Evolutionary conservation across 2,113 vertebrate genomes (phyloP).

Genomic region (Pelecanus crispus): DNA sequence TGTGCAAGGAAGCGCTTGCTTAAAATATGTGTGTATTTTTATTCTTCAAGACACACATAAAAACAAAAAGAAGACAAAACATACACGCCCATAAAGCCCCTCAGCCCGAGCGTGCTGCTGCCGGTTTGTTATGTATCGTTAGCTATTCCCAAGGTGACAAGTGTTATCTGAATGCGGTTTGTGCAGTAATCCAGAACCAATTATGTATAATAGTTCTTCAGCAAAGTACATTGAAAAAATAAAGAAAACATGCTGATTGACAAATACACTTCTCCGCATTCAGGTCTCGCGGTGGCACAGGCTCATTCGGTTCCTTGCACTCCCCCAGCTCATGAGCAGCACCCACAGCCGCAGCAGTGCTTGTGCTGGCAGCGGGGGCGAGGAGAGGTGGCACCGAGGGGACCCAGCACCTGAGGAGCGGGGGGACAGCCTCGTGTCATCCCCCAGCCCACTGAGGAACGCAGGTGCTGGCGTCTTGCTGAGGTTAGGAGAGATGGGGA

Average conservation of each 20-base stretch:
- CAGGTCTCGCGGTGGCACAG: background rate
- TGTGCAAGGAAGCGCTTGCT: background rate
- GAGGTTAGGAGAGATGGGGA: background rate
- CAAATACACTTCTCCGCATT: background rate
- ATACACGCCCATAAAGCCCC: background rate
- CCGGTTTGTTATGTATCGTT: background rate
- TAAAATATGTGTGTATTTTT: background rate
- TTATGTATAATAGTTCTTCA: background rate
- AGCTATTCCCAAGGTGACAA: slow-evolving; percentile 24
- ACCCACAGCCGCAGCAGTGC: background rate
- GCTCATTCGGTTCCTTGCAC: background rate
- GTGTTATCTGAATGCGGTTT: background rate
- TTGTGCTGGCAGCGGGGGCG: background rate
- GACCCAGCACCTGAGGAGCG: rapidly evolving
- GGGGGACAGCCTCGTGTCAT: background rate
- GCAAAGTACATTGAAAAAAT: background rate
- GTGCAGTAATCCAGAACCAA: slow-evolving; percentile 49
- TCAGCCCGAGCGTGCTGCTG: background rate
- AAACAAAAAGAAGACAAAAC: slow-evolving; percentile 12
- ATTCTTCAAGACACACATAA: background rate
- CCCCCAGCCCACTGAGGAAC: background rate
- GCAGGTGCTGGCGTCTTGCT: background rate
- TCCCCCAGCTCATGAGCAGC: background rate
- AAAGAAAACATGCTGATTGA: background rate
- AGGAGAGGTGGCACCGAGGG: background rate